A percentile compares a stretch with the other conserved stretches of the same genome.
Conservation (phyloP, 2,888 invertebrate genomes). For the Melinopterus prodromus region DNA sequence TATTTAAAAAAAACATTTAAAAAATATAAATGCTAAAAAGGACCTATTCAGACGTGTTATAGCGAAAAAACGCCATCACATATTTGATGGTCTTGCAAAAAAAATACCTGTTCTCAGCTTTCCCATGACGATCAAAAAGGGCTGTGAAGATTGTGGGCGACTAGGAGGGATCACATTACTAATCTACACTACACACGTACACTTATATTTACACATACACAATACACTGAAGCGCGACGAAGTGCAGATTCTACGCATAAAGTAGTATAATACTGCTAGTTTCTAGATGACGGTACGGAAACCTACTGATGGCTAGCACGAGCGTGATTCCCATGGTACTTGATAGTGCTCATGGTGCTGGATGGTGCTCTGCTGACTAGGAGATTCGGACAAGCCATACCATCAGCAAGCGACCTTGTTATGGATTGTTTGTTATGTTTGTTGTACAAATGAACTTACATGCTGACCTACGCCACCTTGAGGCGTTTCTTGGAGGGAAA, state of each 20-base stretch:
- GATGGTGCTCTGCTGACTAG: neutral
- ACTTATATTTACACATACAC: neutral
- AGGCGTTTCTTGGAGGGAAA: too few species aligned
- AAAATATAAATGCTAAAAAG: too few species aligned
- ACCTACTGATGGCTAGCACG: neutral
- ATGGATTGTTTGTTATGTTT: slow-evolving; percentile 42
- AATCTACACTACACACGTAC: neutral
- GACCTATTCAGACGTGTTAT: too few species aligned
- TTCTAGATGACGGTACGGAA: neutral
- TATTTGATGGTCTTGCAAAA: neutral
- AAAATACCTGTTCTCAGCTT: neutral
- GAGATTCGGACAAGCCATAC: neutral
- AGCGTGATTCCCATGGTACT: neutral
- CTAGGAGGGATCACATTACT: neutral
- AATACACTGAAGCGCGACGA: neutral
- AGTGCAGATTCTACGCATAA: neutral
- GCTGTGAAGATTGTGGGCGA: neutral
- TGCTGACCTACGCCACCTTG: too few species aligned
- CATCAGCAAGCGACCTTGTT: slow-evolving; percentile 35
- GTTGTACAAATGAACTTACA: slow-evolving; percentile 36
- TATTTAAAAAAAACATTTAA: too few species aligned
- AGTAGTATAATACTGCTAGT: neutral
- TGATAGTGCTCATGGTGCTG: neutral
- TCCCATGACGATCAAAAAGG: neutral
- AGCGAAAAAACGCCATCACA: too few species aligned